Evolutionary conservation across 2,113 vertebrate species (phyloP).

Genomic region (Leptobrachium ailaonicum): DNA sequence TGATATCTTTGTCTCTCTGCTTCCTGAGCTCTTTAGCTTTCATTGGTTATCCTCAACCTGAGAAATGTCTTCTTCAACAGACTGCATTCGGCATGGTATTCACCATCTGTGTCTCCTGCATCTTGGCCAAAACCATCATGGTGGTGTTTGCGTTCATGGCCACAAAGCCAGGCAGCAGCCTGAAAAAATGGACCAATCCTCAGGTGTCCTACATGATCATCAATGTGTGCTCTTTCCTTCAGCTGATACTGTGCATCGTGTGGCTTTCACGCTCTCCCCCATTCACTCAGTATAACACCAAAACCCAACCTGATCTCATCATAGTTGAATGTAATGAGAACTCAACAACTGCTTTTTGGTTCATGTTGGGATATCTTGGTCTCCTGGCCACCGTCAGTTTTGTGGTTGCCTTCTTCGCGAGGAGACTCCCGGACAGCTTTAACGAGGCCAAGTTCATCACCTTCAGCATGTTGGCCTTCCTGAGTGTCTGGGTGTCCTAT

Average conservation of each 20-base stretch:
- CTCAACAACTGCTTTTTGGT: conserved; percentile 54
- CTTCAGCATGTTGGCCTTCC: conserved; percentile 15
- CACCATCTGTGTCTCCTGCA: conserved; percentile 48
- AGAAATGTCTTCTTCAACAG: conserved; percentile 55
- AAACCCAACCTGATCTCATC: conserved; percentile 34
- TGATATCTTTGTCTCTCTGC: conserved; percentile 39
- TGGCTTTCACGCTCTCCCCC: conserved; percentile 58
- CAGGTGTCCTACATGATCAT: conserved; percentile 54
- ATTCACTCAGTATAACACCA: conserved; percentile 44
- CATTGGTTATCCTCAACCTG: conserved; percentile 39
- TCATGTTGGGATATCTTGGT: conserved; percentile 57
- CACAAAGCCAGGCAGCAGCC: conserved; percentile 47
- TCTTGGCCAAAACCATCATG: conserved; percentile 57
- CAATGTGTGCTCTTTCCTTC: conserved; percentile 50
- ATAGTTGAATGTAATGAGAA: conserved; percentile 52
- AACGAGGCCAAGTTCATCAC: conserved; percentile 40
- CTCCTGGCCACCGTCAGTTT: conserved; percentile 30
- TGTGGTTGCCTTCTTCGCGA: conserved; percentile 28
- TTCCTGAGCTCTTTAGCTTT: conserved; percentile 51
- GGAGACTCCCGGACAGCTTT: conserved; percentile 21
- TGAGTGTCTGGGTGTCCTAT: not conserved
- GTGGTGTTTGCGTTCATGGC: conserved; percentile 57
- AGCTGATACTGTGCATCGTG: conserved; percentile 48
- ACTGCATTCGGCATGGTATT: conserved; percentile 53
- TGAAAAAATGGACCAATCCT: conserved; percentile 58